A percentile compares a stretch with the other conserved stretches of the same genome.
Evolutionary conservation across 2,113 vertebrate species (phyloP).

Genomic region (Carassius auratus): DNA sequence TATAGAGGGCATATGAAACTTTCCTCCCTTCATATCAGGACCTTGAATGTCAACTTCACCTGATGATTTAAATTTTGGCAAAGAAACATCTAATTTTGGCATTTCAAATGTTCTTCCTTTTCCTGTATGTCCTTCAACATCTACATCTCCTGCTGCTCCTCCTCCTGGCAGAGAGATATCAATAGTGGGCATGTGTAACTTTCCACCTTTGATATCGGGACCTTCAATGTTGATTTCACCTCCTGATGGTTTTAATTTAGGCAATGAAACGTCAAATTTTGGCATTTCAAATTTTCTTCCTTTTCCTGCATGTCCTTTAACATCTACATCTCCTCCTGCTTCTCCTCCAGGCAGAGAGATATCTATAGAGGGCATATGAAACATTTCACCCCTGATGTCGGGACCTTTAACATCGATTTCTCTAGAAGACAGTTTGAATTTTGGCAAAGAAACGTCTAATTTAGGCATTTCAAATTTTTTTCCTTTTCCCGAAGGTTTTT

Average conservation of each 20-base stretch:
- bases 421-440: constrained; percentile 45
- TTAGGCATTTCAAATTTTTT: too few relatives aligned
- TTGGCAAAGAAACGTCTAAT: constrained; percentile 60
- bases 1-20: constrained; percentile 44
- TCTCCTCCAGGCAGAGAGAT: not conserved
- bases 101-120: constrained; percentile 61
- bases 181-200: constrained; percentile 64
- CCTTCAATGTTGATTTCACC: constrained; percentile 18
- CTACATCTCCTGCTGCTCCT: constrained; percentile 52
- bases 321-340: not conserved
- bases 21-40: constrained; percentile 36
- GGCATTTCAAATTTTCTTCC: constrained; percentile 49
- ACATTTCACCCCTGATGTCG: not conserved
- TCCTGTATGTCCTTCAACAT: not conserved
- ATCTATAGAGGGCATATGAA: not conserved
- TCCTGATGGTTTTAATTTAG: constrained; percentile 37
- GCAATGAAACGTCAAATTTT: constrained; percentile 43
- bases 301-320: constrained; percentile 44
- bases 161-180: constrained; percentile 67
- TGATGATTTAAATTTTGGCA: constrained; percentile 56
- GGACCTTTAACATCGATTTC: constrained; percentile 13
- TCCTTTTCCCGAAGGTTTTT: too few relatives aligned
- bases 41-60: constrained; percentile 10
- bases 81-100: constrained; percentile 56
- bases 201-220: constrained; percentile 41